phyloP scores from a whole-genome alignment of 2,113 vertebrate species.

The Catharus fuscescens region DNA sequence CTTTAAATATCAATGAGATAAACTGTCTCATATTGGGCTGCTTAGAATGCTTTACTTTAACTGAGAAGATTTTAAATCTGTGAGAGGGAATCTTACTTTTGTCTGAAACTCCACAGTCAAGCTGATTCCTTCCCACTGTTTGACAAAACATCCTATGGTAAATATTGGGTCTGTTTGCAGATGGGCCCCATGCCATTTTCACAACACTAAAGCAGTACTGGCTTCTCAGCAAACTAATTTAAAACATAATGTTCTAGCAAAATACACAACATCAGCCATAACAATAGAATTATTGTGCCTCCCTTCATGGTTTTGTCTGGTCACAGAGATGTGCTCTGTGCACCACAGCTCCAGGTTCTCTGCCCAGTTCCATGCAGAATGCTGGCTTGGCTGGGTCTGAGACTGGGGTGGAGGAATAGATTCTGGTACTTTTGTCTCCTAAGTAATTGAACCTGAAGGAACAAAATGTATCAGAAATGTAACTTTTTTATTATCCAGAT shows the following conservation, averaged over 20 bases:
- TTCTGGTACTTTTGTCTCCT: neutral
- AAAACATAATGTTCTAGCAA: conserved; percentile 4
- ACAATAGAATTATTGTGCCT: neutral
- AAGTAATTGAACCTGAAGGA: neutral
- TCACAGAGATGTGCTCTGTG: neutral
- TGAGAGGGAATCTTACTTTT: neutral
- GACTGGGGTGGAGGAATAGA: neutral
- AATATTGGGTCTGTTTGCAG: neutral
- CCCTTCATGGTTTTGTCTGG: neutral
- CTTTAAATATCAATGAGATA: neutral
- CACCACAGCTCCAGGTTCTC: neutral
- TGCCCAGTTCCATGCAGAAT: neutral
- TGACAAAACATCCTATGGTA: neutral
- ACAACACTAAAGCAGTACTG: neutral
- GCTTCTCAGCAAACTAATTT: neutral
- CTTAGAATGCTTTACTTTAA: neutral
- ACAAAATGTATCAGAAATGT: neutral
- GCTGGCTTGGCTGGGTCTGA: neutral
- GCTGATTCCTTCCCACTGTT: neutral
- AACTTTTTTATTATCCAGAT: neutral
- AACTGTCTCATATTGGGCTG: neutral
- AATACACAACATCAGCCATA: neutral
- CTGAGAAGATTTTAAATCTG: neutral
- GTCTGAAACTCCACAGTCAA: neutral
- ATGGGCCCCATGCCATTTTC: neutral